phyloP scores from a whole-genome alignment of 2,113 vertebrate species.

The Cololabis saira region DNA sequence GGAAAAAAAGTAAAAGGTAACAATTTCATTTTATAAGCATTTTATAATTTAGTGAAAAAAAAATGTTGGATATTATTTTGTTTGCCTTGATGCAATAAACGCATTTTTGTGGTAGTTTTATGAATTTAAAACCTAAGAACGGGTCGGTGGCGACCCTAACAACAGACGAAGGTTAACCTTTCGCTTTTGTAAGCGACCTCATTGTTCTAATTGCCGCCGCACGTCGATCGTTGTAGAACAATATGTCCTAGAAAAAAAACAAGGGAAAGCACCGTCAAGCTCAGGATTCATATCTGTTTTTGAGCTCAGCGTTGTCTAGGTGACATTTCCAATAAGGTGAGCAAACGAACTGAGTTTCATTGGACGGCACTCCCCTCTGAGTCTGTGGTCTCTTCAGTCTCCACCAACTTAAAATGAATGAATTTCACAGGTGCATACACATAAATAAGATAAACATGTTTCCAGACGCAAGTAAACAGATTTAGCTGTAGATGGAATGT shows the following conservation, averaged over 20 bases:
- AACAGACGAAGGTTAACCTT: too few species aligned
- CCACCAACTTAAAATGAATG: too few species aligned
- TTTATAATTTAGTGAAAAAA: too few species aligned
- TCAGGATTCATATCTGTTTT: background rate
- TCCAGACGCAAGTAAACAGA: constrained; percentile 21
- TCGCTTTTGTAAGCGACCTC: constrained; percentile 31
- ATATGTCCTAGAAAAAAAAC: background rate
- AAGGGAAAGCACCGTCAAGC: background rate
- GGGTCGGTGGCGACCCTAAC: too few species aligned
- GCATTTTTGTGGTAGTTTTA: too few species aligned
- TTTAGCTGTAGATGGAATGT: constrained; percentile 40
- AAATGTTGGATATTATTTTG: too few species aligned
- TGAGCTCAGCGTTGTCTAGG: too few species aligned
- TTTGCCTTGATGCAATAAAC: too few species aligned
- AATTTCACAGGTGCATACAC: background rate
- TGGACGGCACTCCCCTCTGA: background rate
- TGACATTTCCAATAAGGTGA: too few species aligned
- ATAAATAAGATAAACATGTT: constrained; percentile 12
- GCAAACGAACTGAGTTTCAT: background rate
- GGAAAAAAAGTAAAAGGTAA: too few species aligned
- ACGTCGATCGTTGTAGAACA: constrained; percentile 4
- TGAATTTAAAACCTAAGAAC: too few species aligned
- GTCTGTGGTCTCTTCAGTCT: background rate
- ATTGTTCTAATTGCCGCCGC: constrained; percentile 14
- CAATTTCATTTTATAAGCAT: too few species aligned